A percentile compares a stretch with the other conserved stretches of the same genome.
phyloP scores from a whole-genome alignment of 2,888 invertebrate genomes.

The Margaritifera margaritifera region DNA sequence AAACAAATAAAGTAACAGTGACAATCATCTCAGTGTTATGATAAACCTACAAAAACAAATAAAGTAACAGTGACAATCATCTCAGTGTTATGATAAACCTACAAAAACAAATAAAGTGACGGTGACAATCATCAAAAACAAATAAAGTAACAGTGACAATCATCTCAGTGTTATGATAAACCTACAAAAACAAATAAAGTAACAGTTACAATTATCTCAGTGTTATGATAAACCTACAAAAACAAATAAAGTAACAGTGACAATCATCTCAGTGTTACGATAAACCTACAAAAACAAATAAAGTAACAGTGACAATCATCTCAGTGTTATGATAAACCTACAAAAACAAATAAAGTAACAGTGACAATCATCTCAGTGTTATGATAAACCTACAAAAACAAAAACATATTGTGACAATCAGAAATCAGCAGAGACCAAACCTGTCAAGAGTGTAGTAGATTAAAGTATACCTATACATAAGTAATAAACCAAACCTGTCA shows the following conservation, averaged over 20 bases:
- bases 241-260: not conserved
- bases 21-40: slow-evolving; percentile 88
- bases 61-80: slow-evolving; percentile 98
- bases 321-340: too few relatives aligned
- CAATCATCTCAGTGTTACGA: too few relatives aligned
- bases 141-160: not conserved
- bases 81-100: slow-evolving; percentile 95
- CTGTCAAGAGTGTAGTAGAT: too few relatives aligned
- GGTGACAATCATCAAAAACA: slow-evolving; percentile 20
- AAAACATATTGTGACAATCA: too few relatives aligned
- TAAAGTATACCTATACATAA: too few relatives aligned
- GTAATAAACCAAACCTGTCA: too few relatives aligned
- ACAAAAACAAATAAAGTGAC: slow-evolving; percentile 63
- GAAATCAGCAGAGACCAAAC: too few relatives aligned
- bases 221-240: slow-evolving; percentile 89
- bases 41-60: slow-evolving; percentile 88
- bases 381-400: too few relatives aligned
- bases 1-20: too few relatives aligned
- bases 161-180: slow-evolving; percentile 82
- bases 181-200: slow-evolving; percentile 75
- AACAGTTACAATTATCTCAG: not conserved
- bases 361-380: too few relatives aligned
- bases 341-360: not conserved
- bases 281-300: too few relatives aligned
- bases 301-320: too few relatives aligned